phyloP scores from a whole-genome alignment of 2,888 invertebrate species.

The Diaprepes abbreviatus region DNA sequence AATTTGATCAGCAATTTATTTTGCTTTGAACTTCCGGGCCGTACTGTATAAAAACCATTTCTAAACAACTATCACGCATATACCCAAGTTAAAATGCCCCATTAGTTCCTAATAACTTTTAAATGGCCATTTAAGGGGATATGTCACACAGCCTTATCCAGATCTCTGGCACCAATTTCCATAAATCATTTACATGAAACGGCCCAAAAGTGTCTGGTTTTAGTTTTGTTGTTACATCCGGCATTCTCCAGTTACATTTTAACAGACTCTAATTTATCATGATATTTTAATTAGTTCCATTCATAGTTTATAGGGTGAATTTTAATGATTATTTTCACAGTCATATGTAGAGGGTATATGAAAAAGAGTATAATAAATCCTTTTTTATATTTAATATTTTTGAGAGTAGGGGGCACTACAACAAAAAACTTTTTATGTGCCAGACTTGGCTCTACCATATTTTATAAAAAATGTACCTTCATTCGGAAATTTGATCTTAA shows the following conservation, averaged over 20 bases:
- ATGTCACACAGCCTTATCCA: background rate
- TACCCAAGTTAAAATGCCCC: background rate
- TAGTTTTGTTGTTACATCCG: conserved; percentile 30
- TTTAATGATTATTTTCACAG: conserved; percentile 72
- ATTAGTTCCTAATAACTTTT: conserved; percentile 4
- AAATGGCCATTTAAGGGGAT: background rate
- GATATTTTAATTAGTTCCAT: conserved; percentile 73
- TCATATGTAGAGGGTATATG: too few species aligned
- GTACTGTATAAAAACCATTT: too few species aligned
- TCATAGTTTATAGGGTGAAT: conserved; percentile 99
- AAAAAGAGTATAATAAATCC: too few species aligned
- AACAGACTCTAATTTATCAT: conserved; percentile 21
- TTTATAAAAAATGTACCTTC: too few species aligned
- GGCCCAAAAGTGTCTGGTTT: conserved; percentile 23
- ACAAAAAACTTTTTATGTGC: too few species aligned
- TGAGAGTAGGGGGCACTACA: too few species aligned
- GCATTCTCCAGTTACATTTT: conserved; percentile 23
- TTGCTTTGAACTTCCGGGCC: too few species aligned
- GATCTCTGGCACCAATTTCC: conserved; percentile 14
- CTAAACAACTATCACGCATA: too few species aligned
- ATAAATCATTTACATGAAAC: conserved; percentile 20
- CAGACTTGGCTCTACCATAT: too few species aligned
- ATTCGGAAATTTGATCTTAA: too few species aligned
- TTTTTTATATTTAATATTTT: too few species aligned
- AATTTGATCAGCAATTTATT: too few species aligned